Evolutionary conservation across 2,888 invertebrate species (phyloP).

Genomic region (Mythimna vitellina): DNA sequence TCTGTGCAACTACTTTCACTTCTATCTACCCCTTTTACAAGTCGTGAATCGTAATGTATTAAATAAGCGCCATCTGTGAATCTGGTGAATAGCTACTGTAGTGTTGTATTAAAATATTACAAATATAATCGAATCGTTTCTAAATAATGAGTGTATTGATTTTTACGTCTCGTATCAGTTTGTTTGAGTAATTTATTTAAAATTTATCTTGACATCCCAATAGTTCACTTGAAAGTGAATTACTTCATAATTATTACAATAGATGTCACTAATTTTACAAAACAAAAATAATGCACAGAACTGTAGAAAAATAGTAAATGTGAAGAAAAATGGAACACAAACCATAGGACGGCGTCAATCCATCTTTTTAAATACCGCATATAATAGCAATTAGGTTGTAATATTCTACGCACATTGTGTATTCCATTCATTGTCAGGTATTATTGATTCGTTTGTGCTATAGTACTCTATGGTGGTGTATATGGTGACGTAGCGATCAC

Average conservation of each 20-base stretch:
- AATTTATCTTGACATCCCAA: background rate
- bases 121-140: conserved; percentile 3
- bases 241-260: conserved; percentile 22
- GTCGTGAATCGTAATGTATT: too few relatives aligned
- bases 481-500: conserved; percentile 86
- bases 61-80: conserved; percentile 35
- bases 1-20: too few relatives aligned
- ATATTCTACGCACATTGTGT: background rate
- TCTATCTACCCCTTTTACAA: too few relatives aligned
- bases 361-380: conserved; percentile 2
- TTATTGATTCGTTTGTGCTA: conserved; percentile 62
- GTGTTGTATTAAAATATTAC: conserved; percentile 22
- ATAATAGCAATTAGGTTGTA: conserved; percentile 16
- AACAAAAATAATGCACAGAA: background rate
- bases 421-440: conserved; percentile 53
- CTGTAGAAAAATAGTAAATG: background rate
- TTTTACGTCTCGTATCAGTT: background rate
- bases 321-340: conserved; percentile 14
- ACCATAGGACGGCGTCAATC: background rate
- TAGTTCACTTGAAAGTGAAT: background rate
- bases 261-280: conserved; percentile 47
- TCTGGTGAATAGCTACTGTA: background rate
- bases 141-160: background rate
- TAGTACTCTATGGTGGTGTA: conserved; percentile 65
- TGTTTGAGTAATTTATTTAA: background rate